Evolutionary conservation across 1,140 invertebrate species (phyloP).

Genomic region (Sinonovacula constricta): DNA sequence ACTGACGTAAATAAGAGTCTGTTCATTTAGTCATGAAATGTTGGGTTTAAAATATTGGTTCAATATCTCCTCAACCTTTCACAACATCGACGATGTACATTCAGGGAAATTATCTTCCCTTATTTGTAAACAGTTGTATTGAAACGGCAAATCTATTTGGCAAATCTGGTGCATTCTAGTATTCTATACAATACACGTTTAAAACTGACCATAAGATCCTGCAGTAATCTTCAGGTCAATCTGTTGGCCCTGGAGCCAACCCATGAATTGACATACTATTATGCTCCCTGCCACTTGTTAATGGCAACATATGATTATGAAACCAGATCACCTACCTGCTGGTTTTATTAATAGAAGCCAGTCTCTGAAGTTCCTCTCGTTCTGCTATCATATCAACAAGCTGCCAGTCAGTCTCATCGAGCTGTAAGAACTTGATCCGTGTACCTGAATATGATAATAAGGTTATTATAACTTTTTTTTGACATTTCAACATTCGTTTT

Average conservation of each 20-base stretch:
- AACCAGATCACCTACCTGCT: not conserved
- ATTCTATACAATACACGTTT: not conserved
- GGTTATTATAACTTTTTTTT: too few relatives aligned
- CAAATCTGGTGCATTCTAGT: not conserved
- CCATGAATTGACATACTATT: conserved; percentile 1
- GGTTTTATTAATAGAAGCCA: not conserved
- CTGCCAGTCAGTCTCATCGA: conserved; percentile 41
- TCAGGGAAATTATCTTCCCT: too few relatives aligned
- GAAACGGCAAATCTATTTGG: not conserved
- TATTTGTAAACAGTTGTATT: too few relatives aligned
- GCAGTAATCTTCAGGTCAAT: not conserved
- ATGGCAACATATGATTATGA: not conserved
- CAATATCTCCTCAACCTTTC: too few relatives aligned
- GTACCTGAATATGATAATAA: too few relatives aligned
- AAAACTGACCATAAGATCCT: not conserved
- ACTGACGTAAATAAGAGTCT: too few relatives aligned
- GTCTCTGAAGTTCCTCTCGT: conserved; percentile 32
- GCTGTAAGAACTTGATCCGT: conserved; percentile 38
- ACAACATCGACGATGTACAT: too few relatives aligned
- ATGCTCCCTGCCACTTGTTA: not conserved
- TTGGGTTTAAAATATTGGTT: too few relatives aligned
- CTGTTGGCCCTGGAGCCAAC: too few relatives aligned
- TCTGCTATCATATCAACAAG: conserved; percentile 49
- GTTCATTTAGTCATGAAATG: too few relatives aligned
- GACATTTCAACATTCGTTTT: too few relatives aligned